Percentiles rank a stretch among this genome's conserved stretches.
These are phyloP conservation scores for Pseudorectes ferrugineus DNA, from an alignment of 2,113 vertebrate species.

Conservation along the genomic window DNA sequence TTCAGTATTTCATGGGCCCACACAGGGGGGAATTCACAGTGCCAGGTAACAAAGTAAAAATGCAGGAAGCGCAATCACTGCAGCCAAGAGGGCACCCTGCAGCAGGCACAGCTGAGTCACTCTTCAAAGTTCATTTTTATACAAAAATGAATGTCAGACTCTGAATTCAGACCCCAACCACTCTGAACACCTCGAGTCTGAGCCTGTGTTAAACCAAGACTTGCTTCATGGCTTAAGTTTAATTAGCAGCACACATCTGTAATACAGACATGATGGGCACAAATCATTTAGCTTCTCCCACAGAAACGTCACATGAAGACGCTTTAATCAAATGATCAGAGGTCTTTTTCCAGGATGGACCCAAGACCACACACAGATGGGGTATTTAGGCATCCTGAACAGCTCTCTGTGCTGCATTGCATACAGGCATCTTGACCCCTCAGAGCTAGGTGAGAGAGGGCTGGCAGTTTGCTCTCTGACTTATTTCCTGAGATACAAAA, in stretches of 20 bases:
- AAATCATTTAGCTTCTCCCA: background rate
- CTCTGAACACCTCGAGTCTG: background rate
- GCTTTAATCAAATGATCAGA: background rate
- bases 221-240: background rate
- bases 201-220: background rate
- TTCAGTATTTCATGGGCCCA: background rate
- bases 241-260: background rate
- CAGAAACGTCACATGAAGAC: background rate
- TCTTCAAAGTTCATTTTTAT: background rate
- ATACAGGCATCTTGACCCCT: background rate
- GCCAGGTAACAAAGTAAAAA: background rate
- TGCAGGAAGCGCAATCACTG: background rate
- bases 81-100: background rate
- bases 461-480: conserved; percentile 4
- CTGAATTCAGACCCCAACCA: background rate
- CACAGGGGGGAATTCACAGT: background rate
- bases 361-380: background rate
- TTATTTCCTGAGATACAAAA: conserved; percentile 54
- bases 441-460: background rate
- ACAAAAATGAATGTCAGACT: background rate
- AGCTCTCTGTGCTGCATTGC: background rate
- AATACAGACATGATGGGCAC: background rate
- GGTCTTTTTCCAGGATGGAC: background rate
- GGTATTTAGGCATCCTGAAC: background rate
- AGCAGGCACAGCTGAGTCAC: background rate